These are phyloP conservation scores for Spodoptera littoralis DNA, from an alignment of 2,888 invertebrate genomes.

Conservation along the genomic window DNA sequence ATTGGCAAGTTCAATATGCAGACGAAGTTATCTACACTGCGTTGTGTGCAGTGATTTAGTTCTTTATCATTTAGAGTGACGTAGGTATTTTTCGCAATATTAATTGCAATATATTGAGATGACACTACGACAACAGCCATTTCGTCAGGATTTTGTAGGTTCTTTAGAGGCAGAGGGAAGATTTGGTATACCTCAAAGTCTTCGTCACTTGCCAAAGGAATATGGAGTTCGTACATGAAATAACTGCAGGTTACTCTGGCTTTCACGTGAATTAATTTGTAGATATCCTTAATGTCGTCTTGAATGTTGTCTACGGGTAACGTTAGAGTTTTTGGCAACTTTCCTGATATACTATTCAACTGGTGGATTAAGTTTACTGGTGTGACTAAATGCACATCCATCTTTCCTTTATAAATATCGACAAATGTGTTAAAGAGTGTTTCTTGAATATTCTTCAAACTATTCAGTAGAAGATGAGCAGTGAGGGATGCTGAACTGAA, in stretches of 20 bases:
- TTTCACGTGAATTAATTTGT: conserved; percentile 9
- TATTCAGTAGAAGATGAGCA: conserved; percentile 4
- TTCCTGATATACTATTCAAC: conserved; percentile 5
- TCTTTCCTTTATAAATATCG: conserved; percentile 13
- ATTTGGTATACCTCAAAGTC: conserved; percentile 1
- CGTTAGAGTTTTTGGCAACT: conserved; percentile 6
- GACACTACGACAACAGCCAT: neutral
- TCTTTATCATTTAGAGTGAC: conserved; percentile 1
- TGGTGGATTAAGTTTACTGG: conserved; percentile 12
- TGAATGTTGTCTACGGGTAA: conserved; percentile 6
- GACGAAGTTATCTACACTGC: neutral
- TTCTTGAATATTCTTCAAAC: conserved; percentile 13
- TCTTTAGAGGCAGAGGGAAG: conserved; percentile 8
- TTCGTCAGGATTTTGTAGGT: neutral
- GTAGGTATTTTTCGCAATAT: conserved; percentile 15
- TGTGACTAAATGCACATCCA: conserved; percentile 15
- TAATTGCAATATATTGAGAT: conserved; percentile 11
- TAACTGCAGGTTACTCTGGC: conserved; percentile 14
- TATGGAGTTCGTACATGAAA: conserved; percentile 16
- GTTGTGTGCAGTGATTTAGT: conserved; percentile 5
- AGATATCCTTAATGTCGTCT: conserved; percentile 9
- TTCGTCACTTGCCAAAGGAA: conserved; percentile 9
- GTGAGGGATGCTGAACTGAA: conserved; percentile 13
- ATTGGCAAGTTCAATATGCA: conserved; percentile 9
- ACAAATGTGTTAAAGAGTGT: conserved; percentile 12